These are phyloP conservation scores for Hormaphis cornu DNA, from an alignment of 1,140 invertebrate species.

Conservation along the genomic window DNA sequence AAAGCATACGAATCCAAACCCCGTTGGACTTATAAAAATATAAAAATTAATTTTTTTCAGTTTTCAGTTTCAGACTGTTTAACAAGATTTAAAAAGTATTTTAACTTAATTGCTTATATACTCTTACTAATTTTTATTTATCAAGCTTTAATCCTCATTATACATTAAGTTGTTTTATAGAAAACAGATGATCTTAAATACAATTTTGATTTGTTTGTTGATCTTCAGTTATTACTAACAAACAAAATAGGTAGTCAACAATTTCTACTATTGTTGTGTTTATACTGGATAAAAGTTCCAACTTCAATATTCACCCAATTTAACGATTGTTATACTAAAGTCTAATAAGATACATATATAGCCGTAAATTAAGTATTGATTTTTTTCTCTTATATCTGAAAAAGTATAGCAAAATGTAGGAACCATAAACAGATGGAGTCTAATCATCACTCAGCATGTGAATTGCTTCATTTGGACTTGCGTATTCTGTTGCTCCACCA, in stretches of 20 bases:
- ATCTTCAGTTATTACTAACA: background rate
- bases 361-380: conserved; percentile 12
- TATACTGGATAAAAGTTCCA: background rate
- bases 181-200: too few species aligned
- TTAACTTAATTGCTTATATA: too few species aligned
- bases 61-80: too few species aligned
- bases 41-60: too few species aligned
- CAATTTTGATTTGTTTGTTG: too few species aligned
- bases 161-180: too few species aligned
- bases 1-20: too few species aligned
- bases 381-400: background rate
- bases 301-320: background rate
- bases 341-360: too few species aligned
- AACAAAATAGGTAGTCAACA: background rate
- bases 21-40: too few species aligned
- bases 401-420: background rate
- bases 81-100: too few species aligned
- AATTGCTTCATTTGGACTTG: conserved; percentile 51
- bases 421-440: background rate
- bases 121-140: too few species aligned
- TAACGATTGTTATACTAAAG: background rate
- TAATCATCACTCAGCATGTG: conserved; percentile 42
- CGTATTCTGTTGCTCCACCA: conserved; percentile 41
- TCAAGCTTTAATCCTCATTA: too few species aligned
- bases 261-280: background rate